A percentile compares a stretch with the other conserved stretches of the same genome.
These are phyloP conservation scores for Matsumurasca onukii DNA, from an alignment of 1,140 invertebrate species.

Conservation along the genomic window DNA sequence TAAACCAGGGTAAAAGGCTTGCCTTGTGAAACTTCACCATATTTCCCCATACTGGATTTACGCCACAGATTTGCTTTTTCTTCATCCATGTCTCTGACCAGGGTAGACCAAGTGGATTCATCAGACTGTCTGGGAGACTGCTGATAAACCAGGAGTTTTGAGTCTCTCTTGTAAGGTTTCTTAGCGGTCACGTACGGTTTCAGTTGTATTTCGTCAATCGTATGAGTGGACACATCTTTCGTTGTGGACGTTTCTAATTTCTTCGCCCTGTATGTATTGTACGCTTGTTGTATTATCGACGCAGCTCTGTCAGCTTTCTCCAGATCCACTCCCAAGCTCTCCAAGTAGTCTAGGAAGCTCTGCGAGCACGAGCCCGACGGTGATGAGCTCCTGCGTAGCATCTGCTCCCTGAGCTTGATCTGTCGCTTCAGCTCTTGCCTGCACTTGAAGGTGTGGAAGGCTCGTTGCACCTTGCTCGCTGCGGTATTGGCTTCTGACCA, in stretches of 20 bases:
- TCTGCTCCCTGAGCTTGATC: constrained; percentile 50
- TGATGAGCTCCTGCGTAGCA: neutral
- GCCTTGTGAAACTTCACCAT: neutral
- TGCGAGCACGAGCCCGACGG: neutral
- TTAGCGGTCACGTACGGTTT: neutral
- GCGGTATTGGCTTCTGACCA: constrained; percentile 14
- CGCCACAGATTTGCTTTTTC: too few relatives aligned
- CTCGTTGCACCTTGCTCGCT: constrained; percentile 23
- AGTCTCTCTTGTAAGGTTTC: neutral
- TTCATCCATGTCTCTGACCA: neutral
- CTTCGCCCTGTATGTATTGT: neutral
- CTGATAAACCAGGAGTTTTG: neutral
- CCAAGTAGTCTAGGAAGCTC: neutral
- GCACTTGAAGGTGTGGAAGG: neutral
- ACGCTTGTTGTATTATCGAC: neutral
- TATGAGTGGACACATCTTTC: neutral
- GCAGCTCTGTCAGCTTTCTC: neutral
- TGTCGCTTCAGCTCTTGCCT: constrained; percentile 16
- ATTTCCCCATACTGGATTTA: neutral
- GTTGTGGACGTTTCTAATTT: neutral
- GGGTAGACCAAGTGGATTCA: neutral
- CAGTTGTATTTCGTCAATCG: neutral
- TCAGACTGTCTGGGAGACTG: neutral
- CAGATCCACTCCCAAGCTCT: neutral
- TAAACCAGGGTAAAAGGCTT: neutral